Base-by-base conservation (phyloP, 2,888 invertebrate species). In the Spodoptera littoralis region DNA sequence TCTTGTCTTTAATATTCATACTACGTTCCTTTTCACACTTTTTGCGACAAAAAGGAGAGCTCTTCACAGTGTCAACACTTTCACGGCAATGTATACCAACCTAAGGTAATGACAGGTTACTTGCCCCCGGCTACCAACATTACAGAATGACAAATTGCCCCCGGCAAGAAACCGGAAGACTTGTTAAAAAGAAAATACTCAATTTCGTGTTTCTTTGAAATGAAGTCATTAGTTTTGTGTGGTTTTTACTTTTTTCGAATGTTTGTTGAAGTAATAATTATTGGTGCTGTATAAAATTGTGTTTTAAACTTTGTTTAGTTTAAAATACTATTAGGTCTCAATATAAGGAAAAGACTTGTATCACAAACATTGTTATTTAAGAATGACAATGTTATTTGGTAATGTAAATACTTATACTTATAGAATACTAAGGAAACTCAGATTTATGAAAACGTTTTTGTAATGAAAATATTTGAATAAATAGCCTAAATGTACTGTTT, bases 81-180 rank as follows among this genome's bases (percentile, higher is more conserved):
- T 70, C 43, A 52, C 55, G 43, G 54, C 24, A 27, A 57, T 46
- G 43, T 51, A 36, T 66, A 72, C 59, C 58, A 72, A 72, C 66
- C 45, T 55, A 65, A 47, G 53, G 65, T 65, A 73, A 76, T 66
- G 76, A 72, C 66, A 66, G 62, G 76, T 60, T 58, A 60, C 66
- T 66, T 57, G 73, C 61, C 48, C 50, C 46, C 36, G 57, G 62
- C 73, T 54, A 41, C 67, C 61, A 73, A 67, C 48, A 60, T 54
- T 24, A 51, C 48, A 45, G 52, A 66, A 62, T 66, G 59, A 67
- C 55, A 71, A 72, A 66, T 55, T 62, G 54, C 59, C 47, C 44
- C 46, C 44, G 50, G 47, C 22, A 11, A 8, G 6, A 2, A 2
- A n/a, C 12, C 8, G 30, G 48, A 43, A 12, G 18, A 58, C 47